Base-by-base conservation (phyloP, 2,888 invertebrate genomes). In the Rhamphomyia laevipes region DNA sequence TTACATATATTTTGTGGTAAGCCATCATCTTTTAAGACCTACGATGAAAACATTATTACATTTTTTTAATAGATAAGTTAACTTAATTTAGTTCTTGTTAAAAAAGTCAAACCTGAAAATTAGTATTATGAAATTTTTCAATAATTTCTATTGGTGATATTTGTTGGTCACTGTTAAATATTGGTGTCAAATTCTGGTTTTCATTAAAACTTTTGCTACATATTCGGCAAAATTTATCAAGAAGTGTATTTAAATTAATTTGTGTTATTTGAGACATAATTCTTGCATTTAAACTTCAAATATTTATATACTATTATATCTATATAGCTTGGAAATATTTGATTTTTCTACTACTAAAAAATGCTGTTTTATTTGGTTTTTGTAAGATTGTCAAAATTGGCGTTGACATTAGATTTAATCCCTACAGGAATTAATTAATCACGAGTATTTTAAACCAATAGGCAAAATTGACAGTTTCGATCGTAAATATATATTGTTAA, bases 1-100 rank as follows among this genome's bases (percentile, higher is more conserved):
- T 44, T 45, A 41, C 48, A 48, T 7, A 31, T 40, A 27, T 18
- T 11, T 18, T 40, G 40, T 13, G 40, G 40, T 40, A 40, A 13
- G 11, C 40, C 40, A 18, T 40, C 40, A 40, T 40, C 7, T 40
- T 40, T 40, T 3, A 1, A 12, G 3, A 40, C 18, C 40, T 40
- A 12, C 2, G 4, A 12, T 2, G 18, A 18, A 40, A n/a, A n/a
- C n/a, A 40, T 37, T 15, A 3, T 18, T 9, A 12, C 6, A 40
- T 40, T 18, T 11, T 11, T 40, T 40, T 40, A 11, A 40, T 12
- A 40, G 4, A 13, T 5, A 12, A 37, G 4, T 27, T 4, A 27
- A 27, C 4, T 5, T 9, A 27, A 27, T 27, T 4, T 27, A 7
- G 21, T 21, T 21, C 21, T 21, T 21, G 21, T 27, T 27, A n/a